Base-by-base conservation (phyloP, 2,888 invertebrate species). In the Habrosyne pyritoides region DNA sequence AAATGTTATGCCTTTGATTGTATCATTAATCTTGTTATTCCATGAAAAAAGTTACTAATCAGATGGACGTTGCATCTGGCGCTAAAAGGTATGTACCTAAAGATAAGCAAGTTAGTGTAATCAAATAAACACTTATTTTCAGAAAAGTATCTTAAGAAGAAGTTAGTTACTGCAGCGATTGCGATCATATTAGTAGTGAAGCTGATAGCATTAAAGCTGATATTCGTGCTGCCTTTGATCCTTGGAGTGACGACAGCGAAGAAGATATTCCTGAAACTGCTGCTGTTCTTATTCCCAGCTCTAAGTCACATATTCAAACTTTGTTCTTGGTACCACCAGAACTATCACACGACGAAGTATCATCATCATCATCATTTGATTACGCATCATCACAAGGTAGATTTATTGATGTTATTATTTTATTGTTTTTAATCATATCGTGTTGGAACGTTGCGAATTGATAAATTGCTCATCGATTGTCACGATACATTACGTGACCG, bases 351-450 rank as follows among this genome's bases (percentile, higher is more conserved):
- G 14, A 95, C 96, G 48, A 96, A 97, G 77, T 96, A 93, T 73
- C 97, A 97, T 81, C 97, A 97, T 71, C 97, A 97, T 75, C 96
- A 96, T 75, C 97, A 97, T 80, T 93, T 96, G 87, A 95, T 96
- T 58, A 95, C 96, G 42, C 97, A 97, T 87, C 95, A 95, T 69
- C 95, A 97, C 84, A 91, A 91, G 87, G 89, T 85, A 54, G 51
- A 69, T 48, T 7, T 28, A 46, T 24, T 21, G 46, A 30, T 42
- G 6, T 10, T 33, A 12, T 33, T 33, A 28, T 10, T 33, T 10
- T n/a, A 33, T 2, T 2, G 12, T 33, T 4, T n/a, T 33, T 10
- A 33, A 33, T 4, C 33, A 3, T 33, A 33, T 33, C n/a, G 33
- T n/a, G 24, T 7, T 24, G 36, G 1, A 14, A 36, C 12, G 0